Evolutionary conservation across 1,140 invertebrate genomes (phyloP).

Genomic region (Drosophila repletoides): DNA sequence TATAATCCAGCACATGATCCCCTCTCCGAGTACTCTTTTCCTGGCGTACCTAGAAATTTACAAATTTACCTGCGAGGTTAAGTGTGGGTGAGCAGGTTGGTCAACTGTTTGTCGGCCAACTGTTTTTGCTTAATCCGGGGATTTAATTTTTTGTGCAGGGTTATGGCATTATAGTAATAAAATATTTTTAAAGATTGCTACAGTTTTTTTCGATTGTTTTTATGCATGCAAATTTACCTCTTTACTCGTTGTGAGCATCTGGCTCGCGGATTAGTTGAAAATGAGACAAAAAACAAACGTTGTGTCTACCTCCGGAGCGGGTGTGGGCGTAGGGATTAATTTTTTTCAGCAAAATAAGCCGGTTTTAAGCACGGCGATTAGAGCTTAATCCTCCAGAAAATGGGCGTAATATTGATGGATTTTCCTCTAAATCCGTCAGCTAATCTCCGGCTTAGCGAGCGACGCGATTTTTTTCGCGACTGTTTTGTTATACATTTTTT

Average conservation of each 20-base stretch:
- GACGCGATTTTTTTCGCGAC: conserved; percentile 74
- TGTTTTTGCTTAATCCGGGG: conserved; percentile 65
- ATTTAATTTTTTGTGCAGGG: conserved; percentile 56
- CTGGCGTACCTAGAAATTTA: conserved; percentile 14
- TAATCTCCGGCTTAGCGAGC: conserved; percentile 77
- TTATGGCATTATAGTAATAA: conserved; percentile 38
- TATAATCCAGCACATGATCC: conserved; percentile 64
- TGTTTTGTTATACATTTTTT: conserved; percentile 48
- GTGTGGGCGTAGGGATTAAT: conserved; percentile 63
- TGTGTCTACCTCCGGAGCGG: conserved; percentile 44
- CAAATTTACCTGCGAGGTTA: conserved; percentile 3
- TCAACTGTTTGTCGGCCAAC: conserved; percentile 44
- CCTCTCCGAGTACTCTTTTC: conserved; percentile 40
- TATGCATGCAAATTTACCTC: conserved; percentile 58
- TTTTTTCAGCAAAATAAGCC: conserved; percentile 74
- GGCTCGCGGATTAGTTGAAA: conserved; percentile 42
- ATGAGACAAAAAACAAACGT: conserved; percentile 1
- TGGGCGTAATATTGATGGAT: conserved; percentile 80
- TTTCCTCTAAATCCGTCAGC: conserved; percentile 71
- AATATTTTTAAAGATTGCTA: conserved; percentile 29
- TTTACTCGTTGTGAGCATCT: conserved; percentile 50
- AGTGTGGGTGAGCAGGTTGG: too few species aligned
- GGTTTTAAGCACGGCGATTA: conserved; percentile 70
- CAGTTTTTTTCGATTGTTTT: conserved; percentile 31
- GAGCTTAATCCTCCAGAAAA: conserved; percentile 64